Evolutionary conservation across 2,797 vertebrate species (phyloP), one percentile per base, ranked within the genome.

Genomic region (Mormyrus proboscirostris): DNA sequence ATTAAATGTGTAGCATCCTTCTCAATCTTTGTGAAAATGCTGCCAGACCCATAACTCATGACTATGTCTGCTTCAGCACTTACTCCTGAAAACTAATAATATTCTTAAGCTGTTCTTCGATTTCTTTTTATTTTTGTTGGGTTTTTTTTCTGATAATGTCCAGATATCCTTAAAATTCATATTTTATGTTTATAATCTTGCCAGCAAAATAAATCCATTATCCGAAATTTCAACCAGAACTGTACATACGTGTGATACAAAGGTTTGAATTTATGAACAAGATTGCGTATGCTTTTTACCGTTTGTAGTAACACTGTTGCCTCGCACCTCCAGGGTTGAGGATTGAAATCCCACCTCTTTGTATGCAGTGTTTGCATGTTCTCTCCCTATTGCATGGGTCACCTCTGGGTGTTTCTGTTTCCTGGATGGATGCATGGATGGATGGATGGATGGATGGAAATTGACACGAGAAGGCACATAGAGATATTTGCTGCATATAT

Each of bases 401-500:
- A 14, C 65, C 25, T 12, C 65, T 14, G 65, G 10, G 65, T 33
- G 65, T 1, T 69, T 33, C 29, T 69, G 65, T 33, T 69, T 69
- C 65, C 59, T 62, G 6, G 57, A 33, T 69, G 62, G 62, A 12
- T 29, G 9, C 25, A 69, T 29, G 62, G 62, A 29, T 92, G 92
- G 8, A 93, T 92, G 22, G 92, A 93, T 25, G 84, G 29, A 92
- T 83, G 92, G 92, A 33, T 33, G 29, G 29, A 1, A 33, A 22
- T 59, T 59, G 2, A 59, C n/a, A 22, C 5, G 6, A 44, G 33
- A 41, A 5, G 5, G 6, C 16, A 41, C 38, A 10, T 73, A 33
- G 38, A n/a, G 5, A 5, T 79, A 44, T 41, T 79, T 79, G 33
- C 38, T 79, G 73, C 16, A 79, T 79, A 41, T 76, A 41, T 79